Evolutionary conservation across 2,888 invertebrate species (phyloP).

Genomic region (Orchesella flavescens): DNA sequence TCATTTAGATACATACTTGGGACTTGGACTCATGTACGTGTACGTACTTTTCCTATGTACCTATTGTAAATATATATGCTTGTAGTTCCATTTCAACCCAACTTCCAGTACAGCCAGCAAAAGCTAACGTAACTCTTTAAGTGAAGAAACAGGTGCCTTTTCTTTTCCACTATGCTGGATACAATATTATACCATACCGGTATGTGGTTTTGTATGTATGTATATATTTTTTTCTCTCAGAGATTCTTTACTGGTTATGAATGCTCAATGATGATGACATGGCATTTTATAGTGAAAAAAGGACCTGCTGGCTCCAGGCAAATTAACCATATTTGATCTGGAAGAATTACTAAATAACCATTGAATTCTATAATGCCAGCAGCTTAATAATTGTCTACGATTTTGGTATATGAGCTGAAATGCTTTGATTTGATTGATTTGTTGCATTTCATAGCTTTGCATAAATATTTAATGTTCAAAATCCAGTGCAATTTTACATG

Average conservation of each 20-base stretch:
- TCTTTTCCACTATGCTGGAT: not conserved
- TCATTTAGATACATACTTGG: not conserved
- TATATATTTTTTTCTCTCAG: not conserved
- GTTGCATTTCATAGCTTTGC: too few relatives aligned
- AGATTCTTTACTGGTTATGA: too few relatives aligned
- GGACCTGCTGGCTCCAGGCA: conserved; percentile 44
- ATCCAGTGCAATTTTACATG: too few relatives aligned
- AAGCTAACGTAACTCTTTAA: conserved; percentile 7
- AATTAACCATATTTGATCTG: conserved; percentile 62
- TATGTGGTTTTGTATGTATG: not conserved
- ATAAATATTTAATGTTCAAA: too few relatives aligned
- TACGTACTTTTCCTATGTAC: too few relatives aligned
- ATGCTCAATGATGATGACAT: not conserved
- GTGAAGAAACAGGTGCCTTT: conserved; percentile 58
- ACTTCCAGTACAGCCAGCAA: conserved; percentile 28
- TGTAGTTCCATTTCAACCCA: not conserved
- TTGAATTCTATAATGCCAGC: not conserved
- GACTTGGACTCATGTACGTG: too few relatives aligned
- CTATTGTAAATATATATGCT: not conserved
- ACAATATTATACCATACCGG: not conserved
- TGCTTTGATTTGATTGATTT: too few relatives aligned
- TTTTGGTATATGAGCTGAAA: too few relatives aligned
- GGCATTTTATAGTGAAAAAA: not conserved
- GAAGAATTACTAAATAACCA: not conserved
- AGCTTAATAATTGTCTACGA: too few relatives aligned